phyloP scores from a whole-genome alignment of 2,113 vertebrate genomes.

The Synchiropus splendidus region DNA sequence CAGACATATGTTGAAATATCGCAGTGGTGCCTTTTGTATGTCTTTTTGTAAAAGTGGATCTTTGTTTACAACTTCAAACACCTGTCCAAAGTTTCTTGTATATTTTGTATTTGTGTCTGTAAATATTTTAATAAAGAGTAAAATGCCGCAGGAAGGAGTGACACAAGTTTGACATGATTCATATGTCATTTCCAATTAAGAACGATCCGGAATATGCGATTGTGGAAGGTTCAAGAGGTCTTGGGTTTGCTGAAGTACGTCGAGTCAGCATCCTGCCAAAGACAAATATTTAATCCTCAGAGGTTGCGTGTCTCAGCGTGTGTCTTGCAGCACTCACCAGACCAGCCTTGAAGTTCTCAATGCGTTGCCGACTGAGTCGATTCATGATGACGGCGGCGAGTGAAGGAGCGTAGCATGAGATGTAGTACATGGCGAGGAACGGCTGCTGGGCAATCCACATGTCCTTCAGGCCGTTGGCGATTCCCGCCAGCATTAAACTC shows the following conservation, averaged over 20 bases:
- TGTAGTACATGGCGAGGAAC: slow-evolving; percentile 71
- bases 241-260: slow-evolving; percentile 72
- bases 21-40: slow-evolving; percentile 61
- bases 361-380: slow-evolving; percentile 70
- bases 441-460: slow-evolving; percentile 86
- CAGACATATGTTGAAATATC: slow-evolving; percentile 48
- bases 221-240: slow-evolving; percentile 33
- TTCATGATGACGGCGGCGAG: slow-evolving; percentile 72
- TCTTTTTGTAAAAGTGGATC: slow-evolving; percentile 44
- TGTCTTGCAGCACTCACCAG: slow-evolving; percentile 63
- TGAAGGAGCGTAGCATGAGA: slow-evolving; percentile 85
- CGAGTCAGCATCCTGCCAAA: slow-evolving; percentile 77
- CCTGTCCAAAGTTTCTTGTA: slow-evolving; percentile 51
- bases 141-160: slow-evolving; percentile 41
- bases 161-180: no score
- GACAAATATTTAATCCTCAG: neutral
- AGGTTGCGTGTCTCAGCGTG: neutral
- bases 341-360: slow-evolving; percentile 82
- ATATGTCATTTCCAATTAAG: no score
- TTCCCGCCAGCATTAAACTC: slow-evolving; percentile 76
- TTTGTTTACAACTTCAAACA: slow-evolving; percentile 56
- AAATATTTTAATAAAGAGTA: slow-evolving; percentile 50
- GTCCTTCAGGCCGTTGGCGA: slow-evolving; percentile 79
- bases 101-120: slow-evolving; percentile 59
- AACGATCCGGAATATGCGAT: no score